Base-by-base conservation (phyloP, 2,797 vertebrate genomes). In the Scomberomorus guttatus region DNA sequence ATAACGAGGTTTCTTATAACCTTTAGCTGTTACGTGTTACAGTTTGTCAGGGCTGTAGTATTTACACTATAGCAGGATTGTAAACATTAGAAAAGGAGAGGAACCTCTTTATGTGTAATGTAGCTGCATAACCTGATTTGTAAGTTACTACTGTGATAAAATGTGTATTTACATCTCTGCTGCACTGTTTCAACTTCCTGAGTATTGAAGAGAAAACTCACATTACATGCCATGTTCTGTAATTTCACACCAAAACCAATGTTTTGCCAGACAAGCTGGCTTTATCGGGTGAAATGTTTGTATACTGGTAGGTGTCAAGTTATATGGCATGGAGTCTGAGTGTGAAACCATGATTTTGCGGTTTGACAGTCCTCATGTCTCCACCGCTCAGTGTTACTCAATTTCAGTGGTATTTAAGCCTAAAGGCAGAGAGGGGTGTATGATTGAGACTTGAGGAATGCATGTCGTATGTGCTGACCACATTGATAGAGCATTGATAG, bases 81-180 rank as follows among this genome's bases (percentile, higher is more conserved):
- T 27, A 66, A 72, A 65, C 46, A 65, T 5, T 18, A 9, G 25
- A 34, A 29, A 44, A 60, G 46, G 5, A 15, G 13, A 60, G 55
- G 20, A 48, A 48, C 51, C 24, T 7, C 48, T 61, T 7, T 25
- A 17, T 58, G n/a, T 66, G 56, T 73, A 27, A 22, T 15, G 37
- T 15, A 67, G 56, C 27, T 61, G 69, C 22, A 42, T 14, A 62
- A 51, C 58, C n/a, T 25, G 51, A 42, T 42, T 32, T 42, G 51
- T 57, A 10, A 27, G 63, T 50, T 50, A 29, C 3, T 24, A 20
- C 20, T 29, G 9, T 27, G 27, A 22, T 65, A 51, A 32, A 51
- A 22, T 15, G 27, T 22, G 15, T 34, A 4, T 1, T 46, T 25
- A 42, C 13, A n/a, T 12, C 54, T 64, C 44, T 32, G 37, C 13